Conservation (phyloP, 1,140 invertebrate genomes). For the Drosophila setifemur region DNA sequence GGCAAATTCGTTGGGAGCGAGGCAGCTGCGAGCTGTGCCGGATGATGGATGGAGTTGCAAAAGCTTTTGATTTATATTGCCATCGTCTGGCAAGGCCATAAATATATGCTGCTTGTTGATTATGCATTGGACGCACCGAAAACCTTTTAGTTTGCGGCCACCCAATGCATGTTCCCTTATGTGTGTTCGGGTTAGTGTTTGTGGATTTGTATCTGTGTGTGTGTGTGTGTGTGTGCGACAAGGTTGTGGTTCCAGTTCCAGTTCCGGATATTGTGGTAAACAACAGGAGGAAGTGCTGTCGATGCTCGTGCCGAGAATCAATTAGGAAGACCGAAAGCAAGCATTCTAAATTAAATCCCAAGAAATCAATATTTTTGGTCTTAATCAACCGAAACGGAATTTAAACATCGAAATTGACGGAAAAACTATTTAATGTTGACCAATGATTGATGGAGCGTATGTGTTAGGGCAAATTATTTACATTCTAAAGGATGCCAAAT, state of each 20-base stretch:
- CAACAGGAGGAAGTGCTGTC: conserved; percentile 53
- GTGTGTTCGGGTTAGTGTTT: neutral
- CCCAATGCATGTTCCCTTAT: conserved; percentile 1
- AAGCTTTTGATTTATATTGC: conserved; percentile 79
- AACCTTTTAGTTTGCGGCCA: conserved; percentile 47
- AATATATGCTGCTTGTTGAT: conserved; percentile 62
- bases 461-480: too few species aligned
- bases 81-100: conserved; percentile 60
- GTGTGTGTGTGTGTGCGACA: conserved; percentile 14
- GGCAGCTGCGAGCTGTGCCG: conserved; percentile 54
- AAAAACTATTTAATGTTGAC: too few species aligned
- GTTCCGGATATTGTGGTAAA: conserved; percentile 53
- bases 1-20: too few species aligned
- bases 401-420: too few species aligned
- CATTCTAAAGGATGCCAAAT: too few species aligned
- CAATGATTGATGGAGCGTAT: too few species aligned
- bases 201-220: too few species aligned
- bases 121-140: conserved; percentile 53
- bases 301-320: conserved; percentile 43
- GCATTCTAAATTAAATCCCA: conserved; percentile 13
- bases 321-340: conserved; percentile 43
- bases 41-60: conserved; percentile 74
- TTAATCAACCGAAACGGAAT: too few species aligned
- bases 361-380: conserved; percentile 20
- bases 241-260: conserved; percentile 47